phyloP scores from a whole-genome alignment of 2,113 vertebrate genomes.

The Dasypus novemcinctus region DNA sequence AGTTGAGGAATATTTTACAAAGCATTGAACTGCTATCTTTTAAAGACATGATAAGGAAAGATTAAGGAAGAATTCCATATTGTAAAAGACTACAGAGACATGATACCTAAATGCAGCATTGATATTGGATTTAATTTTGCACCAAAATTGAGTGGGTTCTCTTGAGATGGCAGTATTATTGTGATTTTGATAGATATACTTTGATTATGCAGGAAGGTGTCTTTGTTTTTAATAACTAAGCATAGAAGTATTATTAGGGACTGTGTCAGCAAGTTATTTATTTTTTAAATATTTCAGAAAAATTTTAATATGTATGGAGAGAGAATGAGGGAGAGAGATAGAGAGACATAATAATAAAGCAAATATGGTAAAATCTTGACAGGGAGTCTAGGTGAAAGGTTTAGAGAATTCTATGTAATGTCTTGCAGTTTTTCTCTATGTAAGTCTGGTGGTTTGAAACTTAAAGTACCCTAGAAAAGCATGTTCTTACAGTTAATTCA shows the following conservation, averaged over 20 bases:
- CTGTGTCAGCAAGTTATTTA: not conserved
- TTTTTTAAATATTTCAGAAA: not conserved
- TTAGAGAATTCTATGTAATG: not conserved
- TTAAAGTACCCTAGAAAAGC: too few relatives aligned
- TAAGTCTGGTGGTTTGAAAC: not conserved
- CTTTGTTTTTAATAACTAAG: not conserved
- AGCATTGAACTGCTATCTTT: not conserved
- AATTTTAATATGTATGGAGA: not conserved
- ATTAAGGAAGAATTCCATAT: not conserved
- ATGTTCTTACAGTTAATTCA: too few relatives aligned
- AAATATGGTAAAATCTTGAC: not conserved
- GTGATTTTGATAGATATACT: too few relatives aligned
- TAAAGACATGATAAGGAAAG: not conserved
- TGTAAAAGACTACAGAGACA: not conserved
- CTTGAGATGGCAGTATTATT: not conserved
- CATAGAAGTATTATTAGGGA: not conserved
- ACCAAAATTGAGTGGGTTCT: not conserved
- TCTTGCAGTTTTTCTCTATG: not conserved
- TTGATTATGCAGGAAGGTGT: not conserved
- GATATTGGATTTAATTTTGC: not conserved
- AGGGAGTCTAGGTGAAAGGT: not conserved
- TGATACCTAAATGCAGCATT: not conserved
- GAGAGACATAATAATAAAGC: not conserved
- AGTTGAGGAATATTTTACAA: not conserved
- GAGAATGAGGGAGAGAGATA: not conserved